phyloP scores from a whole-genome alignment of 2,113 vertebrate species.

The Asarcornis scutulata region DNA sequence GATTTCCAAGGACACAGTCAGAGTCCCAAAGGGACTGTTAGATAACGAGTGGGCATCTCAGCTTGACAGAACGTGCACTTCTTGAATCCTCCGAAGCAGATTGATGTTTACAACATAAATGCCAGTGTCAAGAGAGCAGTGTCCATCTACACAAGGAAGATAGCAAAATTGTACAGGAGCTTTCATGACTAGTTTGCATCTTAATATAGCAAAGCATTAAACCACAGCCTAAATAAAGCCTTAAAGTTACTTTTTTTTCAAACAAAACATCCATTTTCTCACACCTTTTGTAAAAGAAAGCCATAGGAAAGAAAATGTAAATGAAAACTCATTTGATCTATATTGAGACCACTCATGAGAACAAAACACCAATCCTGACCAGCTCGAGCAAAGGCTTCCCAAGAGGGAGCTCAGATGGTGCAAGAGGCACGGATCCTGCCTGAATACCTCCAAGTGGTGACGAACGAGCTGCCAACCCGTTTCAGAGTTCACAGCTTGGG shows the following conservation, averaged over 20 bases:
- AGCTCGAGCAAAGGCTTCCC: not conserved
- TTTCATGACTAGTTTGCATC: not conserved
- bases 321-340: not conserved
- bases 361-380: not conserved
- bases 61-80: not conserved
- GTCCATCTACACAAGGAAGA: not conserved
- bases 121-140: not conserved
- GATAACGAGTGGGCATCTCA: not conserved
- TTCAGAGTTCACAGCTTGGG: not conserved
- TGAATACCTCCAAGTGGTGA: not conserved
- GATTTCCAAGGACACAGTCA: not conserved
- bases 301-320: not conserved
- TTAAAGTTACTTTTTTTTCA: not conserved
- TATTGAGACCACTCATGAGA: not conserved
- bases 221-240: not conserved
- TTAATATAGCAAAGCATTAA: not conserved
- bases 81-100: not conserved
- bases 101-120: not conserved
- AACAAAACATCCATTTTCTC: fast-evolving
- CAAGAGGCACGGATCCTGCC: not conserved
- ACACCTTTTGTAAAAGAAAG: not conserved
- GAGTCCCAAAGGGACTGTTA: not conserved
- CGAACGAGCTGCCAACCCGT: not conserved
- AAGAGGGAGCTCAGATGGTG: not conserved
- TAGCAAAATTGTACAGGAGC: not conserved